Evolutionary conservation across 2,113 vertebrate species (phyloP), one percentile per base, ranked within the genome.

Genomic region (Bambusicola thoracicus): DNA sequence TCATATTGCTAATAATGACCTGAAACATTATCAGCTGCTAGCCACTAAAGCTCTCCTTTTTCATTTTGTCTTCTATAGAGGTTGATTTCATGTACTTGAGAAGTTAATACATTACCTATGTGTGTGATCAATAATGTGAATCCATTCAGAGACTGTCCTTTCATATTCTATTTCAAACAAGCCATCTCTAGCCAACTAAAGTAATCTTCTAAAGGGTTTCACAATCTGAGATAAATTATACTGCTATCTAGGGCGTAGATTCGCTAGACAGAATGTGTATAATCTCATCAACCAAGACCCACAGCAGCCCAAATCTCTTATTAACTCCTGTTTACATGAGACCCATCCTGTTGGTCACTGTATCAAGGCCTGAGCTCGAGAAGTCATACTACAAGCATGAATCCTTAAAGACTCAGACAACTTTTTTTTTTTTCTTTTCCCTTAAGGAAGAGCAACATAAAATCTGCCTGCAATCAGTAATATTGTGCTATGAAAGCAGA

Each of bases 351-450:
- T 17, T 46, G 48, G 20, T 2, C 4, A 1, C 19, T 15, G 19
- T 81, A 79, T 6, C 0, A 0, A 75, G 43, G 10, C 56, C 48
- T 40, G 30, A 92, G 16, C 43, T 30, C 68, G 11, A 87, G 17
- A 21, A 13, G 27, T n/a, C 18, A 44, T 1, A 2, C 4, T 59
- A 68, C 58, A 84, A 65, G 5, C 38, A 68, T 22, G 29, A 78
- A 92, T 38, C 36, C 66, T 6, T 19, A 41, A 79, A 40, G 32
- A 75, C 59, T 49, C 16, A 40, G 41, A 70, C 30, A 69, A 53
- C 2, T 8, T 32, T 7, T 49, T 53, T 53, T 30, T 53, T 13
- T 44, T 17, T 53, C 12, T 44, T 72, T 38, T 13, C 0, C 0
- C 5, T 53, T 61, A 10, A n/a, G 13, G 29, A 80, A 70, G 2